Conservation (phyloP, 2,113 vertebrate genomes). For the Okapia johnstoni region DNA sequence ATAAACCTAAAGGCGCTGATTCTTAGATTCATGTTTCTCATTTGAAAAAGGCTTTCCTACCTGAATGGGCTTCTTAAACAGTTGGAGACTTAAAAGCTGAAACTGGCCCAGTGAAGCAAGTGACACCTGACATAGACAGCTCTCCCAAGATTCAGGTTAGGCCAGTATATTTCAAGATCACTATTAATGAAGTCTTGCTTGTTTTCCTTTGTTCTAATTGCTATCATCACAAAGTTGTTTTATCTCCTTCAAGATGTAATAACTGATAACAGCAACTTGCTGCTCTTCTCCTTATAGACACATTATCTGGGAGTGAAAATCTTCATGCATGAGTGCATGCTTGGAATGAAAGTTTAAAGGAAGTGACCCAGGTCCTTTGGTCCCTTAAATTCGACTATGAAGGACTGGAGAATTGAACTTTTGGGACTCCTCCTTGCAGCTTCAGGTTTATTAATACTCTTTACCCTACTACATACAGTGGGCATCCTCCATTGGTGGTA, state of each 20-base stretch:
- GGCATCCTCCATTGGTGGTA: neutral
- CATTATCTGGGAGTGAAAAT: neutral
- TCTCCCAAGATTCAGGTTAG: neutral
- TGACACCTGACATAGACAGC: neutral
- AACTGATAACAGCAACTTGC: neutral
- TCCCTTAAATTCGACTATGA: neutral
- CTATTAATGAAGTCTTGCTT: neutral
- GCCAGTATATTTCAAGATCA: neutral
- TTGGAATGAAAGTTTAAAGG: neutral
- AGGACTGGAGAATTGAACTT: neutral
- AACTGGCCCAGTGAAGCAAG: neutral
- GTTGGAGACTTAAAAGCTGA: neutral
- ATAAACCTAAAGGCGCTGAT: neutral
- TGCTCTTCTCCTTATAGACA: neutral
- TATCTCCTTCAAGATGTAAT: neutral
- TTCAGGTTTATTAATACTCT: neutral
- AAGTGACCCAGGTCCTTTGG: neutral
- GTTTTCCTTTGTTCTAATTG: neutral
- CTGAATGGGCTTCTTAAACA: neutral
- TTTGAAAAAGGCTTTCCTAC: neutral
- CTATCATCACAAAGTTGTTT: neutral
- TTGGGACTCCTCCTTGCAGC: neutral
- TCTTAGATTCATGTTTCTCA: neutral
- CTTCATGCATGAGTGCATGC: neutral
- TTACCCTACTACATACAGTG: neutral